Evolutionary conservation across 1,140 invertebrate genomes (phyloP), one percentile per base, ranked within the genome.

Genomic region (Arctopsyche grandis): DNA sequence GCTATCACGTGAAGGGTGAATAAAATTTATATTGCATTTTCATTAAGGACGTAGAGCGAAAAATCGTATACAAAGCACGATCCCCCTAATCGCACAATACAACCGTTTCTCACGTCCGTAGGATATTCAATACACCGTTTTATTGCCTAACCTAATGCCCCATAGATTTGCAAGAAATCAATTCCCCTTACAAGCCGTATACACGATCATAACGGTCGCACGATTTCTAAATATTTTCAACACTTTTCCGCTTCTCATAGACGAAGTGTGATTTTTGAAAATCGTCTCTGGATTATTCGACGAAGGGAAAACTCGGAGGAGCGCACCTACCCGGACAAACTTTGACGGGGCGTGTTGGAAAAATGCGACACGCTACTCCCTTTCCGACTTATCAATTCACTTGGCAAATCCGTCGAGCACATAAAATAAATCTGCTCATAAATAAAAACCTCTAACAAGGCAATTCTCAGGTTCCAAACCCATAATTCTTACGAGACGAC

Each of bases 401-500:
- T 81, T 73, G 79, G 73, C 69, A 71, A 79, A 79, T 83, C 81
- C 80, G 76, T 44, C 24, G 63, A 56, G 77, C 74, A 79, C 81
- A 83, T 83, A 83, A 83, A 83, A 83, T 83, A 83, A 83, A 83
- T 83, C 81, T 83, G 79, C 77, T 66, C 81, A 83, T 83, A 83
- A 83, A 83, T 83, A 83, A 83, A 81, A 83, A 83, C 75, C 81
- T 81, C 80, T 83, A 83, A 83, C 81, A 83, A 83, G 81, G 81
- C 79, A 73, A 81, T 83, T 79, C 81, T 83, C 81, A 79, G 80
- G 81, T 83, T 83, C 79, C 79, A 79, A 73, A 77, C 26, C 74
- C 77, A 79, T 77, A 79, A 80, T 71, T 80, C 79, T 82, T 79
- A 43, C 56, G 52, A 21, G 60, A 26, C 71, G 56, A 66, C 74